These are phyloP conservation scores for Papilio gigon DNA, from an alignment of 2,888 invertebrate genomes.

Conservation along the genomic window DNA sequence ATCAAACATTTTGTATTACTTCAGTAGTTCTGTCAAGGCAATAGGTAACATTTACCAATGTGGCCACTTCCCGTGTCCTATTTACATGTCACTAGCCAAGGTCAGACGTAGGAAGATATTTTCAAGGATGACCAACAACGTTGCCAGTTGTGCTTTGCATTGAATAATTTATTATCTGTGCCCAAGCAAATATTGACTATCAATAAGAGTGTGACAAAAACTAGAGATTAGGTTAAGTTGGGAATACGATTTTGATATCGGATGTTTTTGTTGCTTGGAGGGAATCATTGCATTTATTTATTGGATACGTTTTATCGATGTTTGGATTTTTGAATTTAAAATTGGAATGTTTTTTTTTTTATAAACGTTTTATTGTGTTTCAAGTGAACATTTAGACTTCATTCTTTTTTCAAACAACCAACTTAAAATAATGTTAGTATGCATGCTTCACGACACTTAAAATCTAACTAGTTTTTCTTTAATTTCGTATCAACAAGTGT, in stretches of 20 bases:
- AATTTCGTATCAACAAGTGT: not conserved
- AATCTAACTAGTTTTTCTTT: no score
- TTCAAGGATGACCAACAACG: conserved; percentile 45
- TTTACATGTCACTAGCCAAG: conserved; percentile 49
- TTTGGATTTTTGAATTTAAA: not conserved
- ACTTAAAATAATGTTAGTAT: no score
- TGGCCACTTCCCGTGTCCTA: conserved; percentile 56
- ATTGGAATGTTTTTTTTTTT: not conserved
- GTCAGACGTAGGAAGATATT: conserved; percentile 42
- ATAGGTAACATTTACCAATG: conserved; percentile 43
- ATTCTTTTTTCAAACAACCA: no score
- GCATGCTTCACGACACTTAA: no score
- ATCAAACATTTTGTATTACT: not conserved
- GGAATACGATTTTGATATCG: conserved; percentile 16
- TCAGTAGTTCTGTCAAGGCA: conserved; percentile 21
- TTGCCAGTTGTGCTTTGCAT: conserved; percentile 25
- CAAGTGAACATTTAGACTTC: not conserved
- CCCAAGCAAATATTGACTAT: conserved; percentile 42
- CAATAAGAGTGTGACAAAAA: conserved; percentile 36
- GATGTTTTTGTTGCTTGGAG: not conserved
- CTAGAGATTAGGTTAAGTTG: conserved; percentile 30
- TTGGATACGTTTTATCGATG: not conserved
- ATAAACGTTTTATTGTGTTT: no score
- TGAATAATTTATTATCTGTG: conserved; percentile 32
- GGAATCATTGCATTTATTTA: not conserved